Evolutionary conservation across 1,140 invertebrate species (phyloP).

Genomic region (Episyrphus balteatus): DNA sequence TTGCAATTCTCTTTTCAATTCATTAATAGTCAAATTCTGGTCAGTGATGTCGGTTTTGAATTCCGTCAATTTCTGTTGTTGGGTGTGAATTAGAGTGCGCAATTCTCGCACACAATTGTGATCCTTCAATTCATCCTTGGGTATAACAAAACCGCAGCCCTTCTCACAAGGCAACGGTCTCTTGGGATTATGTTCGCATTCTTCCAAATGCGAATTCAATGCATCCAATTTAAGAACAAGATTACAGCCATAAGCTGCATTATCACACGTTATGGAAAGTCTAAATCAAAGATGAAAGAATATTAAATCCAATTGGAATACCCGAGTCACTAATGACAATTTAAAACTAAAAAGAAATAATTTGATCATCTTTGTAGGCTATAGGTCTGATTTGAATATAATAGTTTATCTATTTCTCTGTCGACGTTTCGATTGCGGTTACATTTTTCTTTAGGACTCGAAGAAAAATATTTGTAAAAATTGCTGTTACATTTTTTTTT

Average conservation of each 20-base stretch:
- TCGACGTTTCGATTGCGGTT: too few species aligned
- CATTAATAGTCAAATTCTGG: conserved; percentile 74
- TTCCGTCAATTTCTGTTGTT: conserved; percentile 74
- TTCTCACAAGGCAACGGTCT: conserved; percentile 83
- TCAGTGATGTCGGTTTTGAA: conserved; percentile 77
- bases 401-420: too few species aligned
- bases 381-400: too few species aligned
- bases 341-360: too few species aligned
- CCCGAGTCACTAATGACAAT: too few species aligned
- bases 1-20: conserved; percentile 79
- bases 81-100: conserved; percentile 68
- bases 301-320: conserved; percentile 2
- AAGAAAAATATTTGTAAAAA: too few species aligned
- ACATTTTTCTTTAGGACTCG: too few species aligned
- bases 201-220: conserved; percentile 68
- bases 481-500: too few species aligned
- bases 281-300: conserved; percentile 38
- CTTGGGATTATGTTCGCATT: conserved; percentile 92
- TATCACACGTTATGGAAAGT: conserved; percentile 82
- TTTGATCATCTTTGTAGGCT: too few species aligned
- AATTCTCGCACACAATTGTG: conserved; percentile 90
- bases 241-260: conserved; percentile 75
- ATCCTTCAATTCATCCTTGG: conserved; percentile 87
- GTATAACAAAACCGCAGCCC: conserved; percentile 85
- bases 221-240: conserved; percentile 76